Evolutionary conservation across 2,888 invertebrate genomes (phyloP), one percentile per base, ranked within the genome.

Genomic region (Calliphora vomitoria): DNA sequence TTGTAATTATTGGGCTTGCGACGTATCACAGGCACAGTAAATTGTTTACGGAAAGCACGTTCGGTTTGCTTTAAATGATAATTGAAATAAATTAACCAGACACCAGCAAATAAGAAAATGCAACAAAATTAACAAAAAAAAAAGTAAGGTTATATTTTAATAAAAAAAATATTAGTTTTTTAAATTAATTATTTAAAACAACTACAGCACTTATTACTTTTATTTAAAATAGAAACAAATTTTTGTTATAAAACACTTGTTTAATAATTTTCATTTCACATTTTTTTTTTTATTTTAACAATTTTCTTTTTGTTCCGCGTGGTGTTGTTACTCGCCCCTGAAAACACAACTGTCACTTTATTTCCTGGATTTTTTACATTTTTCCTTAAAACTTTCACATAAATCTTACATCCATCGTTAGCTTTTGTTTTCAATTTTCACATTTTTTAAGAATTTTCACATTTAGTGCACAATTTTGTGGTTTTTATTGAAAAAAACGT

Each of bases 31-130:
- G 98, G 98, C 92, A 99, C 96, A 88, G 98, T 98, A 66, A 98
- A 97, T 95, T 99, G 99, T 95, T 98, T 98, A 95, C 99, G 98
- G 94, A 98, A 99, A 92, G 99, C 97, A 94, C 97, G 97, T 95
- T 99, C 99, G 91, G 96, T 98, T 98, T 99, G 96, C 91, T 97
- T 96, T 93, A 62, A 8, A n/a, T 47, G 31, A 20, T 4, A 50
- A 71, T 38, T 71, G 35, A 1, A 38, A 75, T 47, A 3, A n/a
- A 50, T 10, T 13, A 31, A 13, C 20, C 10, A 60, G 13, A 68
- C 25, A 55, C 11, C 50, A 64, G 35, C 62, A 72, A 88, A 86
- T 84, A 78, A 85, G 74, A 78, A 82, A 78, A 88, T 88, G 71
- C 76, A 18, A 0, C 2, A 31, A 69, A 62, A 71, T 66, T 25